Evolutionary conservation across 2,113 vertebrate species (phyloP), one percentile per base, ranked within the genome.

Genomic region (Trochalopteron elliotii): DNA sequence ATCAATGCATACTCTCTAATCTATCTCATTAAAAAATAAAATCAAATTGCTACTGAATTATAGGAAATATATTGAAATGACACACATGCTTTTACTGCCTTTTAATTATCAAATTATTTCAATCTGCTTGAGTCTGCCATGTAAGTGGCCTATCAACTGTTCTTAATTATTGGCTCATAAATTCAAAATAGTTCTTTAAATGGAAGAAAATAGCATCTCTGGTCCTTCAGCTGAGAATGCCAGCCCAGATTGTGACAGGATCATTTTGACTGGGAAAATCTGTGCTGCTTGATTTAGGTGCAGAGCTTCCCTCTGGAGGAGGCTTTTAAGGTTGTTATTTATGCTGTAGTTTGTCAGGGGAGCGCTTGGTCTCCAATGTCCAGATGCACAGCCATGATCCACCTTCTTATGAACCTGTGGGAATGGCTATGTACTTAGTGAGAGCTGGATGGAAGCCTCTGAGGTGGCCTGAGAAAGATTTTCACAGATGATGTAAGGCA

Each of bases 21-120:
- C 64, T 76, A 3, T 79, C 50, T 94, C 42, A 64, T 94, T 83
- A 84, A 84, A 89, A 90, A 90, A 83, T 55, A 81, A 88, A 94
- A 83, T 94, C 35, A 89, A 77, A 92, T 78, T 82, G 87, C 87
- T 69, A 78, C 91, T 89, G 59, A 39, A 61, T 61, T 39, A 61
- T 61, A 76, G 70, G 61, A 89, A 84, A 94, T 87, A 82, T 39
- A 28, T 52, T 63, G 53, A 89, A 91, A 76, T 65, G 49, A 22
- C 57, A 91, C 35, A 23, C 10, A 30, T 92, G 63, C 42, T 61
- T 91, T 89, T 85, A 79, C 40, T 94, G 74, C 81, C 69, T 89
- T 95, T 96, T 96, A 94, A 89, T 96, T 89, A 91, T 28, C 39
- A 64, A 91, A 91, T 89, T 56, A 87, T 61, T 84, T 89, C 57